Evolutionary conservation across 2,797 vertebrate genomes (phyloP), one percentile per base, ranked within the genome.

Genomic region (Pantherophis alleghaniensis): DNA sequence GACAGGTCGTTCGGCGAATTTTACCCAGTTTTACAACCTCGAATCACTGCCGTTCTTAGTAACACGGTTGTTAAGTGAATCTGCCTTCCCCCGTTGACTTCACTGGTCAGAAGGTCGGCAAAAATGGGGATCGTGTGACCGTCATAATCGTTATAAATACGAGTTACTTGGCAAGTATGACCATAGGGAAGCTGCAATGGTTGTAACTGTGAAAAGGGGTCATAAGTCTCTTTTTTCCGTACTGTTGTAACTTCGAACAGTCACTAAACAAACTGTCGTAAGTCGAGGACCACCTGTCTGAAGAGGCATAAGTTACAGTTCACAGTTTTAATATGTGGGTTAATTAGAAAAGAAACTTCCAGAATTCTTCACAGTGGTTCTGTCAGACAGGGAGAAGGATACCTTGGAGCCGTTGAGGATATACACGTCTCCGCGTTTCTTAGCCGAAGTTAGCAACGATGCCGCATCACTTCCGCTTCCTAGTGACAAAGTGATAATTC

Each of bases 391-490:
- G 56, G 87, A 92, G 79, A 28, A 55, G 61, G 86, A 91, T 98
- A 99, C 99, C 99, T 99, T 99, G 26, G 99, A 99, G 88, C 99
- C 99, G 22, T 99, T 99, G 88, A 99, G 95, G 92, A 99, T 0
- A 11, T 99, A 99, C 93, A 97, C 98, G 96, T 99, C 98, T 20
- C 98, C 99, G 90, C 98, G 97, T 93, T 53, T 97, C 95, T 98
- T 97, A 79, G 99, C 99, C 7, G 98, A 98, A 32, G 99, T 99
- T 94, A 99, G 92, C 92, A 99, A 97, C 4, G 99, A 99, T 6
- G 99, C 99, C 14, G 99, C 99, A 93, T 99, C 99, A 74, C 99
- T 99, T 59, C 99, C 99, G 4, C 99, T 99, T 94, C 98, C 99
- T 99, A 88, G 56, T 37, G 90, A 91, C 92, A 55, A 90, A 92